These are phyloP conservation scores for Oithona nana DNA, from an alignment of 2,888 invertebrate species.

Conservation along the genomic window DNA sequence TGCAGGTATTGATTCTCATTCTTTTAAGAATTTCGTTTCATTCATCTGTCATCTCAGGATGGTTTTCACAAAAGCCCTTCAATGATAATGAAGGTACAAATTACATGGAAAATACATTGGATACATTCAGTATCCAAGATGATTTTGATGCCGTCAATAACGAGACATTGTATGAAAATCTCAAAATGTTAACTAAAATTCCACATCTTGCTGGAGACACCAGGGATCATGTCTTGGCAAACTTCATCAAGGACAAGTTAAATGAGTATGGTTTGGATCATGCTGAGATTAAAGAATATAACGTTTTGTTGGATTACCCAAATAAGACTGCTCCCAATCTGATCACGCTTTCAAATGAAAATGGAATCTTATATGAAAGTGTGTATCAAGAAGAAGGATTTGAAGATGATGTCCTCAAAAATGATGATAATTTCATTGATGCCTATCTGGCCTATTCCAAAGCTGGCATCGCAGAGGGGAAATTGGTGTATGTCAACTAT, in stretches of 20 bases:
- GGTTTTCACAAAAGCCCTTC: not conserved
- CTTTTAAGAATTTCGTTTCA: not conserved
- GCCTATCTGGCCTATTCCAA: conserved; percentile 23
- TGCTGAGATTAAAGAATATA: not conserved
- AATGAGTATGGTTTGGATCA: not conserved
- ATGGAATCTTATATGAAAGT: not conserved
- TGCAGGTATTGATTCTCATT: not conserved
- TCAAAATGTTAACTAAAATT: not conserved
- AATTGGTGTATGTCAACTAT: conserved; percentile 30
- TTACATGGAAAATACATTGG: not conserved
- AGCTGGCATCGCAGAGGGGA: conserved; percentile 22
- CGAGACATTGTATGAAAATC: not conserved
- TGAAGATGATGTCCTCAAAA: not conserved
- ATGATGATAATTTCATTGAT: conserved; percentile 1
- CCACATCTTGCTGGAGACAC: not conserved
- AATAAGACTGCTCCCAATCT: not conserved
- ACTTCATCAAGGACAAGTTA: not conserved
- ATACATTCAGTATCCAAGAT: not conserved
- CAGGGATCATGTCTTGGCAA: not conserved
- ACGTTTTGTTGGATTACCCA: not conserved
- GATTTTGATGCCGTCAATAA: not conserved
- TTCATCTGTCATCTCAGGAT: not conserved
- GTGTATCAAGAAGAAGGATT: not conserved
- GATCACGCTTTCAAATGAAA: not conserved
- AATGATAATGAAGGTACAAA: not conserved